Conservation (phyloP, 1,140 invertebrate genomes). For the Brachionus calyciflorus region DNA sequence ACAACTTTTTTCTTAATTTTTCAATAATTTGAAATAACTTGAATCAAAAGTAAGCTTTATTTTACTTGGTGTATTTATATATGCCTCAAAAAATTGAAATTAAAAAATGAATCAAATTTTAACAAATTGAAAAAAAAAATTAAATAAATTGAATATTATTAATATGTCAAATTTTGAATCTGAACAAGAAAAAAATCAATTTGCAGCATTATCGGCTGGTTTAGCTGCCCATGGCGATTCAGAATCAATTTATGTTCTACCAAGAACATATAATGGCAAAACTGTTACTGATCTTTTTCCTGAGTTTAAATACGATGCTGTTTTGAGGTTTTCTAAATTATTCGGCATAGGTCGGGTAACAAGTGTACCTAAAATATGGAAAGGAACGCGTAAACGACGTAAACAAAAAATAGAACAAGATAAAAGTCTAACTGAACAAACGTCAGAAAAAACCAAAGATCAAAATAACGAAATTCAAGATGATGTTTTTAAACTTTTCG, state of each 20-base stretch:
- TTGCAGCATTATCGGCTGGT: neutral
- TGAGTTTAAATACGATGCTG: conserved; percentile 36
- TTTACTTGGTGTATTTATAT: too few relatives aligned
- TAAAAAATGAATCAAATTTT: too few relatives aligned
- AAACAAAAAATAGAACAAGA: neutral
- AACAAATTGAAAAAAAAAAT: neutral
- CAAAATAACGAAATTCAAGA: neutral
- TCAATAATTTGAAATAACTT: too few relatives aligned
- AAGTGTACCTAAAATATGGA: conserved; percentile 31
- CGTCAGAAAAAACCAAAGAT: neutral
- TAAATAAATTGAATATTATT: neutral
- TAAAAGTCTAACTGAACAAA: conserved; percentile 1
- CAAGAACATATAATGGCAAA: conserved; percentile 44
- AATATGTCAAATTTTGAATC: conserved; percentile 42
- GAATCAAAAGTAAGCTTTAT: too few relatives aligned
- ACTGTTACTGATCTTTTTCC: conserved; percentile 43
- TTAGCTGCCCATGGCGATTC: neutral
- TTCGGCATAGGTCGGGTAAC: conserved; percentile 35
- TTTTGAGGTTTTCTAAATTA: conserved; percentile 21
- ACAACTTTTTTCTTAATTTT: too few relatives aligned
- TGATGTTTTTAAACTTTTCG: conserved; percentile 15
- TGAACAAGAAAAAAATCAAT: conserved; percentile 20
- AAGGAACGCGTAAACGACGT: neutral
- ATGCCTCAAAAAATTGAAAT: too few relatives aligned
- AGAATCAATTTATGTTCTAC: conserved; percentile 28